phyloP scores from a whole-genome alignment of 2,113 vertebrate genomes.

The Lepisosteus oculatus region DNA sequence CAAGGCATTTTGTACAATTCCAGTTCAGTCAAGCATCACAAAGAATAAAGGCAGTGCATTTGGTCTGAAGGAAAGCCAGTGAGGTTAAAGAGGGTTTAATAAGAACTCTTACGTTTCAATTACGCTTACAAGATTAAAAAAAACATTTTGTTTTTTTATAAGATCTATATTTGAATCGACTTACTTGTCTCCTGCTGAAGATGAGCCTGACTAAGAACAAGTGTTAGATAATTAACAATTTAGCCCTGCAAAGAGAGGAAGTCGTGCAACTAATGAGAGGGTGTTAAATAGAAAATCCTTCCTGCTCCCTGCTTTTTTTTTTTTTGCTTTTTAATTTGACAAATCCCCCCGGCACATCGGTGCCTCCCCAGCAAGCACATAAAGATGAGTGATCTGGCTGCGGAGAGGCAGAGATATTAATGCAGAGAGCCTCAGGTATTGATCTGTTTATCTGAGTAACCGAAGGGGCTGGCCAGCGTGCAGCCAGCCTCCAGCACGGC shows the following conservation, averaged over 20 bases:
- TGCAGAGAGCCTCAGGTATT: neutral
- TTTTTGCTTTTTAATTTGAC: slow-evolving; percentile 63
- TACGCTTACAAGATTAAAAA: neutral
- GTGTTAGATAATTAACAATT: slow-evolving; percentile 30
- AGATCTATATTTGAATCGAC: neutral
- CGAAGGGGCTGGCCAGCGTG: neutral
- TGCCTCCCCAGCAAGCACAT: slow-evolving; percentile 59
- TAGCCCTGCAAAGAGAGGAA: slow-evolving; percentile 55
- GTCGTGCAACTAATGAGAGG: slow-evolving; percentile 71
- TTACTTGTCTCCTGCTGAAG: neutral
- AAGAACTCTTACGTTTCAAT: neutral
- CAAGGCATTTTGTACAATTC: too few species aligned
- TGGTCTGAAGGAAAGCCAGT: too few species aligned
- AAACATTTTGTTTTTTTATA: neutral
- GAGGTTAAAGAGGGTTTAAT: neutral
- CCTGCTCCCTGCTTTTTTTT: slow-evolving; percentile 32
- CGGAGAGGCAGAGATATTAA: neutral
- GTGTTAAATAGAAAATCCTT: slow-evolving; percentile 62
- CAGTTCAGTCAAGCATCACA: too few species aligned
- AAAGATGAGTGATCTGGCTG: neutral
- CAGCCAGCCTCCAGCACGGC: neutral
- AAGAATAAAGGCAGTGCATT: too few species aligned
- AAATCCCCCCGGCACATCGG: slow-evolving; percentile 66
- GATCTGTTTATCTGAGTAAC: neutral
- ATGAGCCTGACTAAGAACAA: neutral